Evolutionary conservation across 2,888 invertebrate genomes (phyloP).

Genomic region (Leptarthrus brevirostris): DNA sequence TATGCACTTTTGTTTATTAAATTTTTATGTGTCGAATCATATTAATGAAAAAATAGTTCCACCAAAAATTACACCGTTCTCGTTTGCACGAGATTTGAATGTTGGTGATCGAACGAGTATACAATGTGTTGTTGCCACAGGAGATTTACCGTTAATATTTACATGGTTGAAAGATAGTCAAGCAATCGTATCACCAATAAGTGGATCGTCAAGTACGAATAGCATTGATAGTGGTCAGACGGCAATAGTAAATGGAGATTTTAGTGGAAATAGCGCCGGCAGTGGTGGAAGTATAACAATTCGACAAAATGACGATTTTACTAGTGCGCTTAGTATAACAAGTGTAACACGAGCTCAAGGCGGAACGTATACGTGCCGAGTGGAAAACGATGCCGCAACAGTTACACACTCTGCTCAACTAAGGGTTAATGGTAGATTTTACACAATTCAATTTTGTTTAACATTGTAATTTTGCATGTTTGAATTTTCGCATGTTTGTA

Average conservation of each 20-base stretch:
- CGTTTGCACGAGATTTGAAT: slow-evolving; percentile 73
- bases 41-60: no score
- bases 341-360: slow-evolving; percentile 71
- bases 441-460: no score
- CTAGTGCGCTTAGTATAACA: slow-evolving; percentile 72
- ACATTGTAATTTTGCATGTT: no score
- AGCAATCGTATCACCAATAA: slow-evolving; percentile 62
- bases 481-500: no score
- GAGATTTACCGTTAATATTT: slow-evolving; percentile 74
- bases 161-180: slow-evolving; percentile 74
- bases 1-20: background rate
- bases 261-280: slow-evolving; percentile 43
- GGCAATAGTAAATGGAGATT: slow-evolving; percentile 54
- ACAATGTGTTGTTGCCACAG: slow-evolving; percentile 72
- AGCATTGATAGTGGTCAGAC: slow-evolving; percentile 58
- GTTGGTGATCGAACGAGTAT: slow-evolving; percentile 73
- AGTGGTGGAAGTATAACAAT: slow-evolving; percentile 69
- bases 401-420: slow-evolving; percentile 72
- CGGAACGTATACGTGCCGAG: slow-evolving; percentile 73
- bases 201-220: slow-evolving; percentile 55
- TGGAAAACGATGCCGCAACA: slow-evolving; percentile 71
- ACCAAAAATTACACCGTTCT: slow-evolving; percentile 75
- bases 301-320: slow-evolving; percentile 72
- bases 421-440: slow-evolving; percentile 70
- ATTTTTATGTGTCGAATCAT: no score